Evolutionary conservation across 2,888 invertebrate species (phyloP).

Genomic region (Rhagonycha lutea): DNA sequence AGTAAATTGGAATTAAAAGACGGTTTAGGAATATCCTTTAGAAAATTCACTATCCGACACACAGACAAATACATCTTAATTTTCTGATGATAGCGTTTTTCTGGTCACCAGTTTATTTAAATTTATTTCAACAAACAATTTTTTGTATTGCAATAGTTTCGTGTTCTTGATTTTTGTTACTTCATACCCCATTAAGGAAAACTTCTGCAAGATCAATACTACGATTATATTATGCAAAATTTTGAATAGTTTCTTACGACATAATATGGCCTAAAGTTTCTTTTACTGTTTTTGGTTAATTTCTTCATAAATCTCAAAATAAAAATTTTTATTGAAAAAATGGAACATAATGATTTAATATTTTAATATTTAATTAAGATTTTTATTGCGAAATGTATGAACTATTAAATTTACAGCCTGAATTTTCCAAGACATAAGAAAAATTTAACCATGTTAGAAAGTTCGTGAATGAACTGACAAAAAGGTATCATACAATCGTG

Average conservation of each 20-base stretch:
- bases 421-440: slow-evolving; percentile 8
- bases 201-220: not conserved
- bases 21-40: not conserved
- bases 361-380: not conserved
- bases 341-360: not conserved
- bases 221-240: too few species aligned
- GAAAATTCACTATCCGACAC: not conserved
- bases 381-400: not conserved
- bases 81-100: not conserved
- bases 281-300: too few species aligned
- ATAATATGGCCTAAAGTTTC: too few species aligned
- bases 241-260: too few species aligned
- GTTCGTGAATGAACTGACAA: slow-evolving; percentile 27
- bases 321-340: too few species aligned
- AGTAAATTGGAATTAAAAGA: not conserved
- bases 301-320: too few species aligned
- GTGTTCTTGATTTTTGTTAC: not conserved
- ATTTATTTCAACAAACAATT: not conserved
- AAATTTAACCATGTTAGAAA: slow-evolving; percentile 14
- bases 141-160: not conserved
- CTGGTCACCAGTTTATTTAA: not conserved
- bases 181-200: not conserved
- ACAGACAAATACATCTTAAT: not conserved
- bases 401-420: not conserved
- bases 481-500: slow-evolving; percentile 24